A percentile compares a stretch with the other conserved stretches of the same genome.
Conservation (phyloP, 1,140 invertebrate species). For the Antheraea mylitta region DNA sequence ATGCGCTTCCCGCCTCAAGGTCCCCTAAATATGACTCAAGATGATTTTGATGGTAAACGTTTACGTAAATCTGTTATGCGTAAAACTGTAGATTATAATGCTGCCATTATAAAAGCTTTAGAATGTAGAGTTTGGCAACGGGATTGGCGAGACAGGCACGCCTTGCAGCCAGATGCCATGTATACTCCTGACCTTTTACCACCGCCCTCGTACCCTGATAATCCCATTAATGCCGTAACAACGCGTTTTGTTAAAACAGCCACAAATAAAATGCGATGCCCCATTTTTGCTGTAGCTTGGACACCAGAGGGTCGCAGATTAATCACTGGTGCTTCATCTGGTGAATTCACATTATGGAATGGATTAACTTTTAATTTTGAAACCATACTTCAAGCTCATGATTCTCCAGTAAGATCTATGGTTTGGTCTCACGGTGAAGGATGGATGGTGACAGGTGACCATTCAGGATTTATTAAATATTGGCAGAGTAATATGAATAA, state of each 20-base stretch:
- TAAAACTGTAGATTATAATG: constrained; percentile 99
- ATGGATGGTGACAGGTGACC: constrained; percentile 99
- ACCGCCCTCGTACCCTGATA: constrained; percentile 93
- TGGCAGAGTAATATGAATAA: constrained; percentile 99
- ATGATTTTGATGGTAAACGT: constrained; percentile 97
- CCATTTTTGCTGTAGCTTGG: constrained; percentile 99
- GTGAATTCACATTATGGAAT: constrained; percentile 99
- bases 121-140: constrained; percentile 96
- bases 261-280: constrained; percentile 99
- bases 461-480: constrained; percentile 99
- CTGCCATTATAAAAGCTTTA: constrained; percentile 94
- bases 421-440: constrained; percentile 99
- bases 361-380: constrained; percentile 99
- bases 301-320: constrained; percentile 98
- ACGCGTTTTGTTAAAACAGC: constrained; percentile 98
- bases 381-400: constrained; percentile 99
- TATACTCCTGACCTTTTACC: constrained; percentile 94
- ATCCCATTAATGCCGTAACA: constrained; percentile 98
- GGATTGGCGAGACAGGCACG: constrained; percentile 91
- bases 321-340: constrained; percentile 98
- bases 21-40: constrained; percentile 84
- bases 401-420: constrained; percentile 98
- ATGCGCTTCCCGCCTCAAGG: constrained; percentile 79
- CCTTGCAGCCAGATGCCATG: constrained; percentile 94
- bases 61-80: constrained; percentile 97